Conservation (phyloP, 2,113 vertebrate species). For the Oryzias celebensis region DNA sequence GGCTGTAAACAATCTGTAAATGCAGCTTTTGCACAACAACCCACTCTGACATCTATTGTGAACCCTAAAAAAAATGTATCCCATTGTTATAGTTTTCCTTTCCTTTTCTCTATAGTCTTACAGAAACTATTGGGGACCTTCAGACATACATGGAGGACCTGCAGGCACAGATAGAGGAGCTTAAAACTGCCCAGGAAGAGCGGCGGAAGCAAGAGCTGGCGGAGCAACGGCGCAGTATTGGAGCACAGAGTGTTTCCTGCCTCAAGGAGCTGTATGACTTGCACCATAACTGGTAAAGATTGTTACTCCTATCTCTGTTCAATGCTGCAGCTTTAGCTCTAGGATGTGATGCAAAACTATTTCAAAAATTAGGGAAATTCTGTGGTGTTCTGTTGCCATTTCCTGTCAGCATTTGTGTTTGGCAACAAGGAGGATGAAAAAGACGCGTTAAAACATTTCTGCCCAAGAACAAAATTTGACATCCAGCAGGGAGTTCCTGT, state of each 20-base stretch:
- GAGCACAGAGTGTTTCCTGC: conserved; percentile 84
- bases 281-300: conserved; percentile 79
- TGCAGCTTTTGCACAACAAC: not conserved
- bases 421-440: not conserved
- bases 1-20: conserved; percentile 3
- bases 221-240: conserved; percentile 74
- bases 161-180: conserved; percentile 86
- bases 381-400: not conserved
- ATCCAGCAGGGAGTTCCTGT: not conserved
- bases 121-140: conserved; percentile 87
- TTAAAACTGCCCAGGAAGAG: conserved; percentile 76
- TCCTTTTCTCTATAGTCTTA: conserved; percentile 76
- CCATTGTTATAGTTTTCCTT: not conserved
- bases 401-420: not conserved
- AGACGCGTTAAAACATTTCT: not conserved
- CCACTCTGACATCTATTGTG: not conserved
- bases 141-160: conserved; percentile 87
- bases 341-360: not conserved
- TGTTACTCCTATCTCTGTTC: not conserved
- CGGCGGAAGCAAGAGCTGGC: conserved; percentile 60
- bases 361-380: conserved; percentile 14
- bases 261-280: conserved; percentile 90
- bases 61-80: not conserved
- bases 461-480: not conserved
- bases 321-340: not conserved